Base-by-base conservation (phyloP, 92 coral and sea anemone genomes). In the Actinernus sp. region DNA sequence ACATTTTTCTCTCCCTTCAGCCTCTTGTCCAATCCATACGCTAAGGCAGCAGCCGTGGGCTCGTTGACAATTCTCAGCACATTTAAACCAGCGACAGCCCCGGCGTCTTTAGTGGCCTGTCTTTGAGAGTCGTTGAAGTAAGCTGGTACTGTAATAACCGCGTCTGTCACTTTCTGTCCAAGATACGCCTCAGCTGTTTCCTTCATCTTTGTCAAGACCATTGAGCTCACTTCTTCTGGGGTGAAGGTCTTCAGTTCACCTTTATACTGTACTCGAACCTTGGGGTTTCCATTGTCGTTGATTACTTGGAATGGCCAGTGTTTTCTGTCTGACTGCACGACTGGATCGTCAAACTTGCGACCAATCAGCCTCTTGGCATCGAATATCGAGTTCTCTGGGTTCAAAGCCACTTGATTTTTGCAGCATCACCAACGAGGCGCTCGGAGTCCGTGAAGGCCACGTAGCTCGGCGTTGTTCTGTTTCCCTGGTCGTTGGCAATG, bases 401-500 rank as follows among this genome's bases (percentile, higher is more conserved):
- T 93, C 74, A 93, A 58, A 21, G 98, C 96, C 51, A 82, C 93
- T 74, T 93, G 98, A 61, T 85, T 93, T 68, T 93, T 20, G 98
- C 96, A 1, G 96, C 78, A 43, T 89, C 98, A 4, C 98, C 98
- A 47, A 93, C 86, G 39, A 93, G 83, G 13, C 98, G 87, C 66
- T 93, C 98, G 14, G 76, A 59, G 51, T 93, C 98, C 8, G 84
- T 93, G 86, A 93, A 93, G 18, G 90, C 98, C 29, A 93, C 98
- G 54, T 93, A 89, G 59, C 98, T 93, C 31, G 98, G 98, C 19
- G 98, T 93, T 12, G 98, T 93, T 32, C 98, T 58, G 73, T 93
- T 93, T 1, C 98, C 98, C 45, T 93, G 98, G 70, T 93, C 98
- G 78, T 93, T 93, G 30, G 98, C 97, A 63, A 93, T 93, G 50